Evolutionary conservation across 2,888 invertebrate genomes (phyloP).

Genomic region (Linnaemya vulpina): DNA sequence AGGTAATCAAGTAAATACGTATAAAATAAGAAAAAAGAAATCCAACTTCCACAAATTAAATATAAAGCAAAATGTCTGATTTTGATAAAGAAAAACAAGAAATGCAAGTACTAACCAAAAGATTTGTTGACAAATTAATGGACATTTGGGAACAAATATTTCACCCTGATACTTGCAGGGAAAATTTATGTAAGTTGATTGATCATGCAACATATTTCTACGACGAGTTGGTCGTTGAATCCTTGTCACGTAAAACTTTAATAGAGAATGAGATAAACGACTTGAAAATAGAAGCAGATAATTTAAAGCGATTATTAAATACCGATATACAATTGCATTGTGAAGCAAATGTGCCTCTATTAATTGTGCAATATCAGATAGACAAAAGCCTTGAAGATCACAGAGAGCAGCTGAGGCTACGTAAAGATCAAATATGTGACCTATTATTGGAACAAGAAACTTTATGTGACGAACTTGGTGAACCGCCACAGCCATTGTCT

Average conservation of each 20-base stretch:
- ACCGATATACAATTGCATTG: conserved; percentile 75
- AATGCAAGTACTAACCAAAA: conserved; percentile 76
- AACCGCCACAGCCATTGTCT: conserved; percentile 77
- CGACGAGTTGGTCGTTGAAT: conserved; percentile 86
- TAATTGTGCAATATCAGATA: conserved; percentile 85
- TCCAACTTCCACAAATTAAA: too few species aligned
- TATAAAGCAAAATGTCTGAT: conserved; percentile 69
- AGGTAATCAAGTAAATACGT: too few species aligned
- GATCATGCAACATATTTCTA: conserved; percentile 84
- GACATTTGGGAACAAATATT: conserved; percentile 79
- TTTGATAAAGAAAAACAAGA: conserved; percentile 72
- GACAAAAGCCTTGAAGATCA: conserved; percentile 85
- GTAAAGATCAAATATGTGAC: conserved; percentile 82
- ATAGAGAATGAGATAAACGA: conserved; percentile 84
- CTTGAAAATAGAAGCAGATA: conserved; percentile 77
- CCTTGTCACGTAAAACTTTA: conserved; percentile 84
- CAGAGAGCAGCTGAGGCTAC: conserved; percentile 84
- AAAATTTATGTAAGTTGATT: conserved; percentile 77
- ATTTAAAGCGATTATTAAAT: conserved; percentile 78
- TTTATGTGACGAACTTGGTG: conserved; percentile 80
- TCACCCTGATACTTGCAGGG: conserved; percentile 75
- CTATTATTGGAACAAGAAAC: conserved; percentile 84
- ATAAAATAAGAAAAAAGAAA: not conserved
- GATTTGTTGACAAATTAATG: conserved; percentile 75
- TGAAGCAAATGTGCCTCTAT: conserved; percentile 80